Conservation (phyloP, 2,888 invertebrate genomes). For the Pristionchus mayeri region DNA sequence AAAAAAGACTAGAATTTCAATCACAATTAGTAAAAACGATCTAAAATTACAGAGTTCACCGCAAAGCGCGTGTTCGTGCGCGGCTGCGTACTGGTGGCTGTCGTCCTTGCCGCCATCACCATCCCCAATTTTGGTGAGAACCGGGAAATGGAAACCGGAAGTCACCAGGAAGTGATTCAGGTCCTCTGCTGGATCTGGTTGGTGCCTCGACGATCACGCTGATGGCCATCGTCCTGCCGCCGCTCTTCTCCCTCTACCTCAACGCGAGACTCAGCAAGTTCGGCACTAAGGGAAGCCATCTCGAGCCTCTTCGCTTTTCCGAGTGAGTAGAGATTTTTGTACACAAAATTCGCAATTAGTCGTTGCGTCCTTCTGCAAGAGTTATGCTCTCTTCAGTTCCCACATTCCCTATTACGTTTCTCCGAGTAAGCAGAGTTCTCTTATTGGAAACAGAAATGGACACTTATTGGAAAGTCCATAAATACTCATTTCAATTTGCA, state of each 20-base stretch:
- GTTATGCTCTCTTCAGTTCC: no score
- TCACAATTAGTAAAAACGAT: neutral
- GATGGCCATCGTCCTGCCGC: slow-evolving; percentile 72
- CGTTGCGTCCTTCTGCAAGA: no score
- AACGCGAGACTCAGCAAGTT: slow-evolving; percentile 60
- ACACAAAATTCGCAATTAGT: neutral
- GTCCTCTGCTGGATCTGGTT: slow-evolving; percentile 44
- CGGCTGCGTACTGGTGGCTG: neutral
- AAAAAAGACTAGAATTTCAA: no score
- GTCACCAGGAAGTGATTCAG: slow-evolving; percentile 1
- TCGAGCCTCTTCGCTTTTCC: slow-evolving; percentile 58
- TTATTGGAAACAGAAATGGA: no score
- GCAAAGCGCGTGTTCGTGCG: neutral
- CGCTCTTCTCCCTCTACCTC: slow-evolving; percentile 69
- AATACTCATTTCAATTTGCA: no score
- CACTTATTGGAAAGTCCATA: no score
- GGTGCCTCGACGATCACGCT: slow-evolving; percentile 67
- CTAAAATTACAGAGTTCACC: slow-evolving; percentile 18
- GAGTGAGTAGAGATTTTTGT: slow-evolving; percentile 62
- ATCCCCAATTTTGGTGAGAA: slow-evolving; percentile 35
- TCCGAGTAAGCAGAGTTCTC: no score
- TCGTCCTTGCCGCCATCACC: neutral
- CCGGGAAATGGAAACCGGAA: no score
- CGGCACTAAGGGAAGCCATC: slow-evolving; percentile 51
- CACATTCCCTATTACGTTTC: no score